Evolutionary conservation across 2,888 invertebrate genomes (phyloP).

Genomic region (Nematopogon swammerdamellus): DNA sequence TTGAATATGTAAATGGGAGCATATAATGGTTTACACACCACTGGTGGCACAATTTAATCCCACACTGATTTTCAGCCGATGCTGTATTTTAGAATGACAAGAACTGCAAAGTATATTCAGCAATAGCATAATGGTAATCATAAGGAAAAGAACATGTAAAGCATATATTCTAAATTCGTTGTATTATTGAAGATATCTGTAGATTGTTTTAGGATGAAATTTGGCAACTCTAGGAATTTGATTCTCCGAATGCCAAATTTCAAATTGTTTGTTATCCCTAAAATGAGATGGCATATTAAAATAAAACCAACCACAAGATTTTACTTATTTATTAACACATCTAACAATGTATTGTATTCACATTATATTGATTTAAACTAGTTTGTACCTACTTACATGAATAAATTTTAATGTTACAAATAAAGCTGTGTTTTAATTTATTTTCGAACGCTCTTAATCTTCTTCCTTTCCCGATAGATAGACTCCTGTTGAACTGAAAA

Average conservation of each 20-base stretch:
- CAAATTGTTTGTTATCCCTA: background rate
- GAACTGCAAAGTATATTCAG: background rate
- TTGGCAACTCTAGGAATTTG: background rate
- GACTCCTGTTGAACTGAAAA: constrained; percentile 64
- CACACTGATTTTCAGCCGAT: too few species aligned
- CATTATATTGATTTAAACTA: background rate
- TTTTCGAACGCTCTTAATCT: constrained; percentile 62
- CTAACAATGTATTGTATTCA: background rate
- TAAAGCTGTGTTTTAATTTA: constrained; percentile 18
- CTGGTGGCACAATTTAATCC: too few species aligned
- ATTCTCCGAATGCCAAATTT: background rate
- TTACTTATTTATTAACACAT: background rate
- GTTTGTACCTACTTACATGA: background rate
- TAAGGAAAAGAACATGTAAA: constrained; percentile 23
- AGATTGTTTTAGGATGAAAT: background rate
- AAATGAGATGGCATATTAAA: background rate
- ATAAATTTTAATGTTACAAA: constrained; percentile 6
- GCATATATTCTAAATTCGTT: constrained; percentile 51
- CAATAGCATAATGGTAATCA: background rate
- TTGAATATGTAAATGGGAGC: too few species aligned
- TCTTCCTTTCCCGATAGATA: constrained; percentile 64
- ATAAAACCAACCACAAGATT: background rate
- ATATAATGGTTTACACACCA: too few species aligned
- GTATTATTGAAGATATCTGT: constrained; percentile 9
- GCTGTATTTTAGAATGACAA: background rate